phyloP scores from a whole-genome alignment of 1,140 invertebrate species.

The Pseudomyrmex gracilis region DNA sequence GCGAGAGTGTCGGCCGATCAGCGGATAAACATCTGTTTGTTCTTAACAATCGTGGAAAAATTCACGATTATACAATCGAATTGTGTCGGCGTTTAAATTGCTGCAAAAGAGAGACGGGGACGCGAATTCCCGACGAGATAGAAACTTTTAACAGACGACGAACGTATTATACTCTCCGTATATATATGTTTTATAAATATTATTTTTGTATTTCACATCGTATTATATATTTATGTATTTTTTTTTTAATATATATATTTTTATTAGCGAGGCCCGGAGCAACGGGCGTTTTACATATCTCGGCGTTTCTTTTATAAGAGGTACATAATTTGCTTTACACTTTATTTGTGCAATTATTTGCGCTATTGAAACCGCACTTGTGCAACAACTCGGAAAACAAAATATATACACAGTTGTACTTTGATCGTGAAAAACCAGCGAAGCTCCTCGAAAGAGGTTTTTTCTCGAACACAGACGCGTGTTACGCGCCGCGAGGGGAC shows the following conservation, averaged over 20 bases:
- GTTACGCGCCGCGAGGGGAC: neutral
- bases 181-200: too few species aligned
- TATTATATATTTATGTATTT: too few species aligned
- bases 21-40: neutral
- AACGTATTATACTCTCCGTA: neutral
- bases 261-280: too few species aligned
- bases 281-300: neutral
- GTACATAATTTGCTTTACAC: neutral
- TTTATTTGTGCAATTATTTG: too few species aligned
- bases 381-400: too few species aligned
- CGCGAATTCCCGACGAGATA: neutral
- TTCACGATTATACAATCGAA: neutral
- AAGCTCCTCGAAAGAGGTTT: neutral
- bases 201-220: too few species aligned
- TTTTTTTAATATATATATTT: too few species aligned
- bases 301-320: neutral
- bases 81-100: neutral
- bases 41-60: conserved; percentile 20
- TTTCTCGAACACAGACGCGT: neutral
- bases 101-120: neutral
- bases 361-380: too few species aligned
- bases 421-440: neutral
- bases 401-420: neutral
- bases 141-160: neutral
- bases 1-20: conserved; percentile 1